phyloP scores from a whole-genome alignment of 2,797 vertebrate species.

The Sebastes iracundus region DNA sequence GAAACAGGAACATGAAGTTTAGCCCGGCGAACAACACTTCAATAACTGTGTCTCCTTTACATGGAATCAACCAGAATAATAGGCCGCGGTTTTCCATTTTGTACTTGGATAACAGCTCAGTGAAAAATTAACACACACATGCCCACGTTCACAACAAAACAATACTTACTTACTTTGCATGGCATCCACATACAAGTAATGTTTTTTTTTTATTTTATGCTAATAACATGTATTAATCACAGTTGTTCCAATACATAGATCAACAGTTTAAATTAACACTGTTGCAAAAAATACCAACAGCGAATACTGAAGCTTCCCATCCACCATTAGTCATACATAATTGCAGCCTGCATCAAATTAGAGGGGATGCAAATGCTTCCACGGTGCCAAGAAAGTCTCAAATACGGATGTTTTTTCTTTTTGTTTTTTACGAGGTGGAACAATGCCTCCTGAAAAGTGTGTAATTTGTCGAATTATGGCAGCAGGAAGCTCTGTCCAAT shows the following conservation, averaged over 20 bases:
- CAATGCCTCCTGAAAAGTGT: conserved; percentile 23
- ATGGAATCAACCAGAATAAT: conserved; percentile 28
- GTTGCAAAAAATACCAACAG: conserved; percentile 48
- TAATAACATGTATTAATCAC: conserved; percentile 65
- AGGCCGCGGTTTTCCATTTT: background rate
- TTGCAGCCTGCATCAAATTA: conserved; percentile 59
- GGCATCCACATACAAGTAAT: conserved; percentile 27
- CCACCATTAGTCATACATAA: conserved; percentile 62
- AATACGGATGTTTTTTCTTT: conserved; percentile 23
- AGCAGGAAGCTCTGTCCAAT: conserved; percentile 21
- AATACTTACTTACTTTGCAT: conserved; percentile 26
- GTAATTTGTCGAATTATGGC: conserved; percentile 29
- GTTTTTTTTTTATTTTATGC: conserved; percentile 50
- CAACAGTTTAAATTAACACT: conserved; percentile 54
- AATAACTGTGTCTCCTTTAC: conserved; percentile 16
- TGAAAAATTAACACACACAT: background rate
- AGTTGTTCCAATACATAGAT: conserved; percentile 53
- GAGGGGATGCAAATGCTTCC: conserved; percentile 38
- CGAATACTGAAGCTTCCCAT: conserved; percentile 47
- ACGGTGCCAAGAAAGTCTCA: conserved; percentile 26
- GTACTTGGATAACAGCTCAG: conserved; percentile 19
- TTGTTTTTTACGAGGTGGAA: conserved; percentile 4
- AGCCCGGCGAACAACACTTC: background rate
- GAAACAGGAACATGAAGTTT: conserved; percentile 40
- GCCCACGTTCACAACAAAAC: background rate